phyloP scores from a whole-genome alignment of 2,797 vertebrate genomes.

The Falco berigora region DNA sequence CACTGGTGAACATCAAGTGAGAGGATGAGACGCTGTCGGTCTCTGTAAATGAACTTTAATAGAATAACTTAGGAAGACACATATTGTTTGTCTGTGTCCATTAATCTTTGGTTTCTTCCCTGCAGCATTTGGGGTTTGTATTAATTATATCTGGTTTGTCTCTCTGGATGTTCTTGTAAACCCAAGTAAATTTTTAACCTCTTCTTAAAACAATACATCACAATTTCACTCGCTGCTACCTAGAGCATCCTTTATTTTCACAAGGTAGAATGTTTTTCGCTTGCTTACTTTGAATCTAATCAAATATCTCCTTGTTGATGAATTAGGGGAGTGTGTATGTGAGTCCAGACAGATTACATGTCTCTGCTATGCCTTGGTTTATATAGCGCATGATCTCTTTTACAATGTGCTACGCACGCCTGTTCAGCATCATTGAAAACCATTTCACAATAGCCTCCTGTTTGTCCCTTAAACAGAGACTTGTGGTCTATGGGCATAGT shows the following conservation, averaged over 20 bases:
- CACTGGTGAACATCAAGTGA: not conserved
- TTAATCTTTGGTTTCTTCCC: conserved; percentile 34
- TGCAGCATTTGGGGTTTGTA: not conserved
- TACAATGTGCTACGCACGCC: not conserved
- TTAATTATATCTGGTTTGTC: conserved; percentile 3
- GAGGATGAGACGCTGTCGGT: not conserved
- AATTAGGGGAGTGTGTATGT: not conserved
- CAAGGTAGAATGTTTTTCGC: not conserved
- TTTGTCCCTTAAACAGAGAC: not conserved
- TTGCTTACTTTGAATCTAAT: not conserved
- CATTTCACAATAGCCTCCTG: not conserved
- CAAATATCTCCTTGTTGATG: not conserved
- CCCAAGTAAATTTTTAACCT: not conserved
- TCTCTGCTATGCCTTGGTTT: not conserved
- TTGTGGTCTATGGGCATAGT: not conserved
- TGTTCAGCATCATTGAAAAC: not conserved
- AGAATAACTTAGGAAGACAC: not conserved
- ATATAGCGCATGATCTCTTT: not conserved
- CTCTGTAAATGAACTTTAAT: conserved; percentile 27
- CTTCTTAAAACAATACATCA: not conserved
- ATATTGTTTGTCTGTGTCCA: not conserved
- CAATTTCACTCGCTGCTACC: not conserved
- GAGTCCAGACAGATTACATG: not conserved
- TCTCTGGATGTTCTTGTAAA: not conserved
- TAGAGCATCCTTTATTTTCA: not conserved